phyloP scores from a whole-genome alignment of 2,888 invertebrate species.

The Diploptera punctata region DNA sequence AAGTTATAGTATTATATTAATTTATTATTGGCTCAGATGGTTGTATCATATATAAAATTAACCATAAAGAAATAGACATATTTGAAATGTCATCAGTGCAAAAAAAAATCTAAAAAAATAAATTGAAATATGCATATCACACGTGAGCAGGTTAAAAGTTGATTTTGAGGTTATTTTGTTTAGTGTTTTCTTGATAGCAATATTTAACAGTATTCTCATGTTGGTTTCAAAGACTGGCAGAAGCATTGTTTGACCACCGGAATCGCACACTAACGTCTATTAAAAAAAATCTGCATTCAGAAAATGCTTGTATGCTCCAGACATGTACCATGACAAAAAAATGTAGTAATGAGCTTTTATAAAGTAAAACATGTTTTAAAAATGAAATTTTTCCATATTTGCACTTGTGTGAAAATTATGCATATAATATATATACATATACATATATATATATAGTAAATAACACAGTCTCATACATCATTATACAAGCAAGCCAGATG shows the following conservation, averaged over 20 bases:
- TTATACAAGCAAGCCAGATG: conserved; percentile 21
- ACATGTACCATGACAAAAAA: neutral
- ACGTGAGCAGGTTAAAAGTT: conserved; percentile 14
- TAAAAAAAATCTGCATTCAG: neutral
- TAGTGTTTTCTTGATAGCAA: conserved; percentile 28
- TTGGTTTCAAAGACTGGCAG: conserved; percentile 22
- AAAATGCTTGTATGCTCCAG: neutral
- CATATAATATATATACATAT: neutral
- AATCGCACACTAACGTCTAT: conserved; percentile 17
- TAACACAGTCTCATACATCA: conserved; percentile 13
- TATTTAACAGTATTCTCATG: conserved; percentile 26
- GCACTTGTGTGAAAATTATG: conserved; percentile 24
- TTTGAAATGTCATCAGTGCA: neutral
- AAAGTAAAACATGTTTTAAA: conserved; percentile 4
- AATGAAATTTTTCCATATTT: conserved; percentile 22
- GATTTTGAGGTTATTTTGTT: neutral
- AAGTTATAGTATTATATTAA: neutral
- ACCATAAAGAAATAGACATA: neutral
- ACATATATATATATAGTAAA: conserved; percentile 26
- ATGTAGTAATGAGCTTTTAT: conserved; percentile 20
- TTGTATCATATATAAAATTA: neutral
- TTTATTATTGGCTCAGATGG: neutral
- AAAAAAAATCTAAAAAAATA: neutral
- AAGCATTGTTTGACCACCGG: conserved; percentile 25
- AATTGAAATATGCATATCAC: conserved; percentile 28